These are phyloP conservation scores for Paragorgia papillata DNA, from an alignment of 92 coral and sea anemone species.

Conservation along the genomic window DNA sequence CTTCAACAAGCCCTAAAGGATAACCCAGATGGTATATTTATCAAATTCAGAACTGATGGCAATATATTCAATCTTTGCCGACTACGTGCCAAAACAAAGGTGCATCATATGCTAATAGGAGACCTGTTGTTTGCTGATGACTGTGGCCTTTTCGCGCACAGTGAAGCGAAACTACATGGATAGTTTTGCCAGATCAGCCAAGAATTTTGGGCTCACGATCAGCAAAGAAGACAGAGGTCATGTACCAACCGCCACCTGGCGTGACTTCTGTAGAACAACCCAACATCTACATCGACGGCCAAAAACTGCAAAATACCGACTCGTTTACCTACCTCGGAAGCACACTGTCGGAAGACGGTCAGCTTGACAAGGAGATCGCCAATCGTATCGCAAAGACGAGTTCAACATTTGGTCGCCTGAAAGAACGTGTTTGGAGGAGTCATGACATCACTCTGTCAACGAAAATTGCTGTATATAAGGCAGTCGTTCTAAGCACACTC, in stretches of 20 bases:
- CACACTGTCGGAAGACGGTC: slow-evolving; percentile 27
- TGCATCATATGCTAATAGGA: no score
- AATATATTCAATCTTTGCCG: not conserved
- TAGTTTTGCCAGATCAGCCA: not conserved
- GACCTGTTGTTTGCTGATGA: slow-evolving; percentile 22
- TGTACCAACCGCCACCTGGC: slow-evolving; percentile 19
- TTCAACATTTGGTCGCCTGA: slow-evolving; percentile 15
- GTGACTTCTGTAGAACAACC: not conserved
- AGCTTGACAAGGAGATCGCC: slow-evolving; percentile 7
- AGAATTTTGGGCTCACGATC: slow-evolving; percentile 20
- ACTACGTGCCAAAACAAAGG: not conserved
- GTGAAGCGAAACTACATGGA: not conserved
- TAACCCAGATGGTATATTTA: not conserved
- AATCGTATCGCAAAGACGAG: slow-evolving; percentile 40
- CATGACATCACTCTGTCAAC: not conserved
- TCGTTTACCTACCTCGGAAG: slow-evolving; percentile 37
- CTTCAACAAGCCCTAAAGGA: not conserved
- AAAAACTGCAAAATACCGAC: slow-evolving; percentile 8
- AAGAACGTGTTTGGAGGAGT: slow-evolving; percentile 21
- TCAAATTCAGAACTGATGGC: slow-evolving; percentile 2
- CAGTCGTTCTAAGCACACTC: not conserved
- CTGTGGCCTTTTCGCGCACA: slow-evolving; percentile 17
- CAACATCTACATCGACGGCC: not conserved
- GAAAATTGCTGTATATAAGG: no score
- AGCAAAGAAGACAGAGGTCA: slow-evolving; percentile 21